Evolutionary conservation across 2,113 vertebrate genomes (phyloP), one percentile per base, ranked within the genome.

Genomic region (Hassar affinis): DNA sequence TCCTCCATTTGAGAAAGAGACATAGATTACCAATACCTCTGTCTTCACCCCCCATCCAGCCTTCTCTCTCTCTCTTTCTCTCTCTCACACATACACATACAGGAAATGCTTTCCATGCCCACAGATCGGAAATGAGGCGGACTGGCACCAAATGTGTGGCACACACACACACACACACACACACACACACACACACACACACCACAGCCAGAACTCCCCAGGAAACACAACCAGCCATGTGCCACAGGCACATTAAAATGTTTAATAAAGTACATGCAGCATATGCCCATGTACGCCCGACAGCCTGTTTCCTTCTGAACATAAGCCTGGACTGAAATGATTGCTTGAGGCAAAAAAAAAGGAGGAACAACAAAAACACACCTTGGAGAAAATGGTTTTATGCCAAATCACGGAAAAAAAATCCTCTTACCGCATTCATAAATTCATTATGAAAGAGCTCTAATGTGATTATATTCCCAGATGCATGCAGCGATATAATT

Each of bases 71-170:
- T n/a, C n/a, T n/a, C n/a, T n/a, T n/a, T n/a, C 35, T 77, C 79
- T 72, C 72, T 54, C 38, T 45, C 71, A 59, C 69, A 80, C 45
- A 61, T 71, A 78, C 77, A 87, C 78, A 86, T 49, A 84, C 57
- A 95, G 95, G 90, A 94, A 96, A 95, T 93, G 94, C 93, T 94
- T 94, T 90, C 89, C 95, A 96, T 93, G 95, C 95, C 94, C 94
- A 92, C 89, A 92, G 92, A 94, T 93, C 90, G 94, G 94, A 95
- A 94, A 94, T 93, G 94, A 93, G 93, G 94, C 93, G 95, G 95
- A 95, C 94, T 92, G 89, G 93, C 90, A 94, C 91, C 92, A 95
- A 96, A 96, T 92, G 93, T 94, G 93, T 93, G 93, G 87, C 77
- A 93, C 95, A 94, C 95, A 94, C 90, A 92, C 90, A 92, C 93